These are phyloP conservation scores for Enoplosus armatus DNA, from an alignment of 2,797 vertebrate genomes.

Conservation along the genomic window DNA sequence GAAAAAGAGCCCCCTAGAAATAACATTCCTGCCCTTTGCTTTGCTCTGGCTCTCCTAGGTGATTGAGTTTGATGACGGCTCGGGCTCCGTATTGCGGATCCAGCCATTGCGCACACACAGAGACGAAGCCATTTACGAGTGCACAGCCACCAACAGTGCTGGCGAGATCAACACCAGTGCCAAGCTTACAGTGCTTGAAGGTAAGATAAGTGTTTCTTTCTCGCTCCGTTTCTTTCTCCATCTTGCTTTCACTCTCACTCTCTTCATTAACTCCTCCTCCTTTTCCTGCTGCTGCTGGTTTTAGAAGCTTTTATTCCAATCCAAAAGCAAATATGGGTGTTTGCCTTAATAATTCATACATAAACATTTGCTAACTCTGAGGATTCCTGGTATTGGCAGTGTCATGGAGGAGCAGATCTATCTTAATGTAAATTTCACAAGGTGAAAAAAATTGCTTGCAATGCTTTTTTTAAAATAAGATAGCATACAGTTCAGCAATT, in stretches of 20 bases:
- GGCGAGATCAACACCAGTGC: slow-evolving; percentile 97
- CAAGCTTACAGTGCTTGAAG: slow-evolving; percentile 97
- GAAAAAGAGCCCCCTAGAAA: slow-evolving; percentile 25
- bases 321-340: slow-evolving; percentile 55
- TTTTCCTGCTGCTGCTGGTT: slow-evolving; percentile 10
- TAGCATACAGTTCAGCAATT: slow-evolving; percentile 29
- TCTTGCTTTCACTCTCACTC: slow-evolving; percentile 21
- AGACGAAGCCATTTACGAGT: slow-evolving; percentile 98
- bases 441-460: slow-evolving; percentile 40
- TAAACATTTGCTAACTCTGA: slow-evolving; percentile 62
- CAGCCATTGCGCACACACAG: slow-evolving; percentile 95
- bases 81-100: slow-evolving; percentile 95
- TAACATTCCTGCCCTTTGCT: slow-evolving; percentile 23
- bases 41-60: slow-evolving; percentile 83
- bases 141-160: slow-evolving; percentile 93
- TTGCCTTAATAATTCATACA: slow-evolving; percentile 66
- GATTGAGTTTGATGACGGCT: slow-evolving; percentile 97
- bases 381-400: slow-evolving; percentile 56
- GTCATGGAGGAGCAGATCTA: slow-evolving; percentile 39
- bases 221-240: slow-evolving; percentile 27
- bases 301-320: slow-evolving; percentile 47
- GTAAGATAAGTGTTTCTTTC: slow-evolving; percentile 77
- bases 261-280: slow-evolving; percentile 8
- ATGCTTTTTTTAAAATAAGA: slow-evolving; percentile 50
- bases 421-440: slow-evolving; percentile 51